Percentiles rank a stretch among this genome's conserved stretches.
phyloP scores from a whole-genome alignment of 2,888 invertebrate genomes.

The Philereme transversata region DNA sequence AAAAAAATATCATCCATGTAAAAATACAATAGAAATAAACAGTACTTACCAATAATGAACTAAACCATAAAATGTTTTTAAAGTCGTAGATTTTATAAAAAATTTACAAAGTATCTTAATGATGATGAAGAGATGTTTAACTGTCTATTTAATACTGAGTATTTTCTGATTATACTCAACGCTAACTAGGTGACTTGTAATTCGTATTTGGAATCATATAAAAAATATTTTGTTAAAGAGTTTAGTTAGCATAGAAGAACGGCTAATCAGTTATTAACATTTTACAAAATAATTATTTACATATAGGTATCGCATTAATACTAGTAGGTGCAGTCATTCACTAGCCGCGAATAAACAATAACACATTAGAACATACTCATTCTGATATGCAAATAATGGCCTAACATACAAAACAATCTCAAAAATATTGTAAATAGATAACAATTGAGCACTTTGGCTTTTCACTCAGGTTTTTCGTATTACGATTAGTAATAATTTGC shows the following conservation, averaged over 20 bases:
- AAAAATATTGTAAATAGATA: not conserved
- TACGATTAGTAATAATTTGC: slow-evolving; percentile 8
- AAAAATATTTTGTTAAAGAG: no score
- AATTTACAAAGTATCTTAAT: no score
- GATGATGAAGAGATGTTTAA: no score
- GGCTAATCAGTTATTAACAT: slow-evolving; percentile 26
- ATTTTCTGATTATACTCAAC: not conserved
- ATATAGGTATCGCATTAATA: slow-evolving; percentile 8
- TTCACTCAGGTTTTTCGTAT: slow-evolving; percentile 16
- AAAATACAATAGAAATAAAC: no score
- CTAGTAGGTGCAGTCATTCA: slow-evolving; percentile 18
- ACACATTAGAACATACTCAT: slow-evolving; percentile 7
- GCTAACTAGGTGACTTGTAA: slow-evolving; percentile 1
- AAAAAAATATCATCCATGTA: no score
- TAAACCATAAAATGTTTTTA: no score
- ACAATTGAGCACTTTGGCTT: slow-evolving; percentile 28
- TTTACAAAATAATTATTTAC: slow-evolving; percentile 20
- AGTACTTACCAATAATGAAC: no score
- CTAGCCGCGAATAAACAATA: slow-evolving; percentile 23
- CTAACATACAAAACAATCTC: not conserved
- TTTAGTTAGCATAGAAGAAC: no score
- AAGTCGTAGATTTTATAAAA: no score
- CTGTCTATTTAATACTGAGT: slow-evolving; percentile 10
- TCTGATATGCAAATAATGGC: slow-evolving; percentile 21
- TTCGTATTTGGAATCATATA: not conserved